Evolutionary conservation across 2,888 invertebrate genomes (phyloP).

Genomic region (Flexamia atlantica): DNA sequence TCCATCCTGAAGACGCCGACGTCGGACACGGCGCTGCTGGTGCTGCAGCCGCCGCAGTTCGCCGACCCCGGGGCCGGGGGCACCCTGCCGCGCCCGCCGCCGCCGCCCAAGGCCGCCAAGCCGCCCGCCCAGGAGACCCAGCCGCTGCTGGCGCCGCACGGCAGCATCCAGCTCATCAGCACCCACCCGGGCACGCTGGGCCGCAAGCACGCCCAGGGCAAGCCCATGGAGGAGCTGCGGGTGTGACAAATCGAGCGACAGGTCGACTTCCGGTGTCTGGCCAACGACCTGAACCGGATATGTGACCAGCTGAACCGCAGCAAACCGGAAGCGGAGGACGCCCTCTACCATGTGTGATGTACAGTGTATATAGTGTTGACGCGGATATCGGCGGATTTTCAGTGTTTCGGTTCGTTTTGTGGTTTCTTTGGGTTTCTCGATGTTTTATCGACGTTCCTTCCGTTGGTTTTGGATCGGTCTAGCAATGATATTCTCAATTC

Average conservation of each 20-base stretch:
- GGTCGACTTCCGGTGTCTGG: constrained; percentile 68
- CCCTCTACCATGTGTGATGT: constrained; percentile 67
- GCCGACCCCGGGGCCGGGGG: constrained; percentile 64
- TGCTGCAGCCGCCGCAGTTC: constrained; percentile 61
- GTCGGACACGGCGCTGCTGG: constrained; percentile 58
- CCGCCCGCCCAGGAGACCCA: constrained; percentile 77
- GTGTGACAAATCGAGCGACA: constrained; percentile 82
- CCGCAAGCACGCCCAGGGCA: constrained; percentile 84
- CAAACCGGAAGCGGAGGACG: constrained; percentile 65
- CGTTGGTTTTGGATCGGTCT: neutral
- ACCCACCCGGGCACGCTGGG: constrained; percentile 74
- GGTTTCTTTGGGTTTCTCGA: neutral
- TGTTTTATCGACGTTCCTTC: constrained; percentile 8
- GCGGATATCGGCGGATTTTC: neutral
- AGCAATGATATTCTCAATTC: neutral
- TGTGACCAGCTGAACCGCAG: constrained; percentile 69
- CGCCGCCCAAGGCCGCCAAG: constrained; percentile 75
- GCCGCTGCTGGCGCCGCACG: constrained; percentile 74
- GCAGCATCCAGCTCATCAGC: constrained; percentile 63
- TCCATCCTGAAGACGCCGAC: constrained; percentile 66
- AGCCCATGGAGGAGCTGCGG: constrained; percentile 90
- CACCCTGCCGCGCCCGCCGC: constrained; percentile 69
- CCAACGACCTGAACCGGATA: constrained; percentile 69
- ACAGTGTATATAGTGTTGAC: constrained; percentile 36
- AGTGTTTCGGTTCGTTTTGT: constrained; percentile 19